Evolutionary conservation across 2,113 vertebrate genomes (phyloP).

Genomic region (Panthera leo): DNA sequence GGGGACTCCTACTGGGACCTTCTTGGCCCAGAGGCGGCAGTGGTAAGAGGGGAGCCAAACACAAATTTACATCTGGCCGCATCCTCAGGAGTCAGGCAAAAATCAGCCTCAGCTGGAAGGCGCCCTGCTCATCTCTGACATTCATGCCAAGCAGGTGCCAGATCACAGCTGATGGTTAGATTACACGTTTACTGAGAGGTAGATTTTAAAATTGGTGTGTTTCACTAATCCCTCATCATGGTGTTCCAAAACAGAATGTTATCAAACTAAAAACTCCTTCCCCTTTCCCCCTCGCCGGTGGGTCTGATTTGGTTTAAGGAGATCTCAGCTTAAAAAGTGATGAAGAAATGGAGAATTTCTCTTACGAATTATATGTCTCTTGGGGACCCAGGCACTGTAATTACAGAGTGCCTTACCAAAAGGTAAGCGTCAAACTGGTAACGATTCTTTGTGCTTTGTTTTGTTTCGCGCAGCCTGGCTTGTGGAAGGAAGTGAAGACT

Average conservation of each 20-base stretch:
- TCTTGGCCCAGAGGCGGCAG: neutral
- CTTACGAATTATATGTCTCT: neutral
- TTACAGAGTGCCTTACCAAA: neutral
- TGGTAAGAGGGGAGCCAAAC: neutral
- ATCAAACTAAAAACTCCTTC: neutral
- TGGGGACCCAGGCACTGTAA: neutral
- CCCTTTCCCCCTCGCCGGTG: too few relatives aligned
- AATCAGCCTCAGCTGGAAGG: neutral
- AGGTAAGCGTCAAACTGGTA: neutral
- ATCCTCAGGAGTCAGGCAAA: neutral
- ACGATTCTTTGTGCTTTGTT: neutral
- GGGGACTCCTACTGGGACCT: neutral
- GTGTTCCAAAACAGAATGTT: neutral
- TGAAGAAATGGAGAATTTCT: neutral
- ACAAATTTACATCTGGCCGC: neutral
- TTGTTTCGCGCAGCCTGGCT: neutral
- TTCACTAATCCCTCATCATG: neutral
- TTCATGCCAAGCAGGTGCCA: slow-evolving; percentile 34
- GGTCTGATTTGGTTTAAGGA: neutral
- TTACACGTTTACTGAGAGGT: neutral
- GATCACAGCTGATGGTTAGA: neutral
- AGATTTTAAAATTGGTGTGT: slow-evolving; percentile 21
- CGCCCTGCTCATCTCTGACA: neutral
- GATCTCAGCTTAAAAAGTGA: neutral
- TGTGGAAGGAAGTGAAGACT: neutral